Base-by-base conservation (phyloP, 2,797 vertebrate genomes). In the Ceyx erithaca region DNA sequence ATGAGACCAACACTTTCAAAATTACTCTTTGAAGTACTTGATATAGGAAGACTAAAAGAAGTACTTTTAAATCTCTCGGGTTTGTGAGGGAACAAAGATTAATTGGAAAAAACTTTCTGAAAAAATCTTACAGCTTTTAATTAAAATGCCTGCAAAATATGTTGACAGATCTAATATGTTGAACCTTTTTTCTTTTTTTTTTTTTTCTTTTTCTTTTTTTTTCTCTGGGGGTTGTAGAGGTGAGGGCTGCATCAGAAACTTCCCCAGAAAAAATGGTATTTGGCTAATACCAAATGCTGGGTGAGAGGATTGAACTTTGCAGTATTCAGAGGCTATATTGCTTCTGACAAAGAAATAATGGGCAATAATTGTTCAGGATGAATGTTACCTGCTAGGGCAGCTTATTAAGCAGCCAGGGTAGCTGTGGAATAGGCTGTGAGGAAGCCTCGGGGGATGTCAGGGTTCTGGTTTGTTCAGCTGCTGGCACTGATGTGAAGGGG, bases 301-400 rank as follows among this genome's bases (percentile, higher is more conserved):
- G 48, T 91, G 54, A 90, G 57, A 79, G 28, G 52, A 40, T 54
- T 82, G 88, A 86, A 88, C 58, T 93, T 73, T 82, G 71, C 52
- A 51, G 25, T 41, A 14, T 54, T 82, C 55, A 61, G 48, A n/a
- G 67, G 5, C 31, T 71, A 4, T 58, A 10, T 82, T 80, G 68
- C 61, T 43, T 68, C n/a, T 82, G 78, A 82, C 80, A 90, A 70
- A 79, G 80, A 58, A 91, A 51, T 80, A 81, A 63, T 58, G 33
- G 70, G 22, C 64, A 67, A 4, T 88, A 88, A 61, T 86, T 91
- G 40, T 68, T 92, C 14, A 35, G 67, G 72, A 28, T 73, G 41
- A 81, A 22, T 46, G 28, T 67, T 89, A 92, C 92, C 85, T 96
- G 64, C 91, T 71, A 92, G 72, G 85, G 51, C 71, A 55, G 78